Percentiles rank a stretch among this genome's conserved stretches.
These are phyloP conservation scores for Drosophila kanapiae DNA, from an alignment of 1,140 invertebrate genomes.

Conservation along the genomic window DNA sequence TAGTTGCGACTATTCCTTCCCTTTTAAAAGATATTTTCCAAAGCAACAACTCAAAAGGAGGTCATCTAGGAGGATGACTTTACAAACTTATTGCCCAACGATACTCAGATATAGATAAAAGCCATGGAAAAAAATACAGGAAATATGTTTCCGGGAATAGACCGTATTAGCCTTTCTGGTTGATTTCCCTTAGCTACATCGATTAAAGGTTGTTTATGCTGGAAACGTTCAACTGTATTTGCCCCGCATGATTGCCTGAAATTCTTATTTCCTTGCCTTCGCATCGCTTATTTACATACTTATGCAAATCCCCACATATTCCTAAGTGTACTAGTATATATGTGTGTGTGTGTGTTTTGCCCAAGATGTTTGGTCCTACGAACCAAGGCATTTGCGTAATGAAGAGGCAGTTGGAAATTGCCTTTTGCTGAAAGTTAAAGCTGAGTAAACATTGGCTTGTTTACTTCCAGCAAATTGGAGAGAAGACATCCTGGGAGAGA, in stretches of 20 bases:
- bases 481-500: conserved; percentile 1
- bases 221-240: conserved; percentile 8
- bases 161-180: neutral
- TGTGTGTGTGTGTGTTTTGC: neutral
- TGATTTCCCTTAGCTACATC: conserved; percentile 16
- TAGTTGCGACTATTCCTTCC: no score
- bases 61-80: neutral
- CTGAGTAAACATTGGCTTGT: conserved; percentile 42
- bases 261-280: conserved; percentile 13
- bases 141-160: neutral
- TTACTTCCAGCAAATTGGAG: conserved; percentile 35
- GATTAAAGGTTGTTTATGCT: conserved; percentile 8
- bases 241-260: conserved; percentile 9
- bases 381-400: conserved; percentile 39
- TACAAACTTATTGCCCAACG: neutral
- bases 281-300: conserved; percentile 45
- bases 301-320: conserved; percentile 41
- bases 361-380: conserved; percentile 27
- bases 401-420: conserved; percentile 50
- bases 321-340: no score
- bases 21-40: no score
- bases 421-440: conserved; percentile 26
- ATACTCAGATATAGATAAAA: neutral
- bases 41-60: neutral
- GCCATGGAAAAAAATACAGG: neutral